A percentile compares a stretch with the other conserved stretches of the same genome.
phyloP scores from a whole-genome alignment of 2,797 vertebrate species.

The Gymnoscopelus braueri region DNA sequence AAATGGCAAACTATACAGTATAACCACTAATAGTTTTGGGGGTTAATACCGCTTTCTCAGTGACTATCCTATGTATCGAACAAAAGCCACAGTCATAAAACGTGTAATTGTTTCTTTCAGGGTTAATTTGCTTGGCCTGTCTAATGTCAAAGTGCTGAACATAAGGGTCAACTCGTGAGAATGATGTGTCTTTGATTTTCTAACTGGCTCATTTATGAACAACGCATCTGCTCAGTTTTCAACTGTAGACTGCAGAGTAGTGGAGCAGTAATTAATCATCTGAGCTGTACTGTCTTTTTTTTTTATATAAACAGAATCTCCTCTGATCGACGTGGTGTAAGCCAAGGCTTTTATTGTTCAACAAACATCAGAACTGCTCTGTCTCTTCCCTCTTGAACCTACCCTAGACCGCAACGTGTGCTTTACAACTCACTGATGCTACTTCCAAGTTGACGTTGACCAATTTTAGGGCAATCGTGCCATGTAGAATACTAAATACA shows the following conservation, averaged over 20 bases:
- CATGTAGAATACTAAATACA: constrained; percentile 28
- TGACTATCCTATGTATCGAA: constrained; percentile 7
- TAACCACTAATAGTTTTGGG: constrained; percentile 22
- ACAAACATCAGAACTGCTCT: constrained; percentile 77
- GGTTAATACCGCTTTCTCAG: constrained; percentile 13
- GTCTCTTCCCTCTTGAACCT: constrained; percentile 77
- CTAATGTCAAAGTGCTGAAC: background rate
- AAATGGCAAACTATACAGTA: constrained; percentile 3
- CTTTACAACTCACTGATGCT: constrained; percentile 39
- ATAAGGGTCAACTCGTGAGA: constrained; percentile 14
- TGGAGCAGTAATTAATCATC: constrained; percentile 24
- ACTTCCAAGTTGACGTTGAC: constrained; percentile 49
- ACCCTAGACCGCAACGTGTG: constrained; percentile 75
- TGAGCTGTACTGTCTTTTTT: constrained; percentile 54
- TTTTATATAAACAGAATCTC: constrained; percentile 55
- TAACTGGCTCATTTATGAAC: constrained; percentile 26
- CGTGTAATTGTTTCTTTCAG: background rate
- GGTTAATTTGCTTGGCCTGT: constrained; percentile 19
- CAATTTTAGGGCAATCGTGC: constrained; percentile 42
- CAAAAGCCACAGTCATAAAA: constrained; percentile 9
- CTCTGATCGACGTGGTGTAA: constrained; percentile 65
- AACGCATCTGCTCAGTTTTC: constrained; percentile 22
- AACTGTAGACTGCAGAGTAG: constrained; percentile 13
- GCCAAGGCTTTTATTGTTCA: constrained; percentile 71
- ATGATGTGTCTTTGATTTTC: constrained; percentile 11